Percentiles rank a stretch among this genome's conserved stretches.
phyloP scores from a whole-genome alignment of 2,797 vertebrate genomes.

The Brachyrhaphis roseni region DNA sequence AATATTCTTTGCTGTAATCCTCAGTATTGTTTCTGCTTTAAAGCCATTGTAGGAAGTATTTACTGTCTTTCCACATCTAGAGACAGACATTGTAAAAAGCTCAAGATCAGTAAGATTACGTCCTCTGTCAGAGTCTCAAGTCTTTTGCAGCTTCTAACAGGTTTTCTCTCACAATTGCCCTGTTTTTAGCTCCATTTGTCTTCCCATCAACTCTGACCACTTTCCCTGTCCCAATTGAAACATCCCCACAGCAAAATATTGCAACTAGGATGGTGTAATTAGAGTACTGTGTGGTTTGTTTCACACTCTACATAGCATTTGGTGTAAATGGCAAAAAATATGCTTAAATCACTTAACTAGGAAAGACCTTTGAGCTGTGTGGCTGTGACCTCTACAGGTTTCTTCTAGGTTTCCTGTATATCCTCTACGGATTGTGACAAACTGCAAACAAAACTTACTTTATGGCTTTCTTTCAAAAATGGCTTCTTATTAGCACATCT shows the following conservation, averaged over 20 bases:
- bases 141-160: background rate
- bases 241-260: background rate
- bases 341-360: background rate
- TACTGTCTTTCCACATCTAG: too few relatives aligned
- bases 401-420: background rate
- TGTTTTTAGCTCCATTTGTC: background rate
- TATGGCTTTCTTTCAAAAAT: background rate
- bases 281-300: background rate
- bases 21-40: conserved; percentile 25
- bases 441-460: background rate
- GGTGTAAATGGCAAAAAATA: background rate
- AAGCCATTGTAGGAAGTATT: conserved; percentile 17
- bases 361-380: background rate
- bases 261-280: background rate
- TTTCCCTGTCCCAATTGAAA: background rate
- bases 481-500: background rate
- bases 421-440: too few relatives aligned
- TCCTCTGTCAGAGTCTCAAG: too few relatives aligned
- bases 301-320: background rate
- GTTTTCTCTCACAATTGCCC: background rate
- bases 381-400: background rate
- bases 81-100: too few relatives aligned
- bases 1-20: conserved; percentile 13
- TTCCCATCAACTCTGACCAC: background rate
- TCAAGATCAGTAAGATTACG: too few relatives aligned